Base-by-base conservation (phyloP, 1,140 invertebrate species). In the Achroia grisella region DNA sequence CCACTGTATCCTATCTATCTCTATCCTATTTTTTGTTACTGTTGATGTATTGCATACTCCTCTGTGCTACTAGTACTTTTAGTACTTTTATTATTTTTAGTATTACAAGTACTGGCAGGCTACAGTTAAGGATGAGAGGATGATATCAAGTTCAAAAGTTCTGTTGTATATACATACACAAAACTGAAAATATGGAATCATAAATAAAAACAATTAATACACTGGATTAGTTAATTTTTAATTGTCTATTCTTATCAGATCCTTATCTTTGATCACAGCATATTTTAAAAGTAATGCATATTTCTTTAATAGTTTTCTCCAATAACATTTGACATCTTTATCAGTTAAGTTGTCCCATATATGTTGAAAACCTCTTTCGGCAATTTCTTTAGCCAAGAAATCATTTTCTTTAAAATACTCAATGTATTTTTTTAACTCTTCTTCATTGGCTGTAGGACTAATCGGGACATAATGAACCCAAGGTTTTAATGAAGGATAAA, bases 401-500 rank as follows among this genome's bases (percentile, higher is more conserved):
- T 98, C 94, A 86, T 98, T 90, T 35, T 90, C 86, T 58, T 89
- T 89, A 10, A 93, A 93, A 89, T 96, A 98, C 36, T 90, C 63
- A 23, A 98, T 86, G 1, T 97, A 81, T 28, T 92, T 86, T 65
- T 88, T 85, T 3, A 96, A 84, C 49, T 94, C 88, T 44, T 90
- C 71, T 74, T 93, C 85, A 14, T 79, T 89, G 17, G 93, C 90
- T 63, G 91, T 88, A 39, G 89, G 89, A n/a, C 88, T 84, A 0
- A 99, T 90, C 4, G 97, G 97, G 59, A 99, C 90, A 71, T 97
- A 99, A 87, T 99, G 97, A 35, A 97, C 90, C 97, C 97, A 99
- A 2, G 97, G 97, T 76, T 95, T 95, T 59, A 99, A 85, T 27
- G 91, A 89, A 13, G 91, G 88, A 72, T 99, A 99, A 77, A 98